phyloP scores from a whole-genome alignment of 2,888 invertebrate species.

The Xestia sexstrigata region DNA sequence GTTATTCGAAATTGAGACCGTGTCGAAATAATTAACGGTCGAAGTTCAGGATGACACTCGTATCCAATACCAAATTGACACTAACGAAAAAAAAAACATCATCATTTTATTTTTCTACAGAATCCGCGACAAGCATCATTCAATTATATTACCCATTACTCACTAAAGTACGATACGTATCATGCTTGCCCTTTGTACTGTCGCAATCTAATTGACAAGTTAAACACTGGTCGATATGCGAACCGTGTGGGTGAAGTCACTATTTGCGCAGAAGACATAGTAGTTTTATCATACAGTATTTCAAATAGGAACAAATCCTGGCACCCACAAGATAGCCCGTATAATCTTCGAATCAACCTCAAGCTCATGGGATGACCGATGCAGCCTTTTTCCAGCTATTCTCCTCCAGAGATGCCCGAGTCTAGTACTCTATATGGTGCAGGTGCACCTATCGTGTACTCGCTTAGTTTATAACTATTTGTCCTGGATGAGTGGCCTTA shows the following conservation, averaged over 20 bases:
- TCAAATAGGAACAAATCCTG: background rate
- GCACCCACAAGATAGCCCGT: background rate
- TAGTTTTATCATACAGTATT: background rate
- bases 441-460: background rate
- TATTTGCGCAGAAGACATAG: background rate
- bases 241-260: background rate
- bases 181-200: constrained; percentile 17
- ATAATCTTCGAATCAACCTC: background rate
- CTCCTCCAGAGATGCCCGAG: background rate
- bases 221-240: constrained; percentile 3
- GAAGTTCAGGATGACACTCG: no score
- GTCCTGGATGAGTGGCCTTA: background rate
- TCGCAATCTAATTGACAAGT: constrained; percentile 39
- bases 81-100: background rate
- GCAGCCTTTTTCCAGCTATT: background rate
- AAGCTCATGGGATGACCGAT: background rate
- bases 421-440: background rate
- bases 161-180: background rate
- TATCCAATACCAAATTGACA: background rate
- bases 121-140: constrained; percentile 11
- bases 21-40: no score
- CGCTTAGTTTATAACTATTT: no score
- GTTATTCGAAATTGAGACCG: no score
- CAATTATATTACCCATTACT: constrained; percentile 1
- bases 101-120: background rate